phyloP scores from a whole-genome alignment of 2,113 vertebrate species.

The Chaetops frenatus region DNA sequence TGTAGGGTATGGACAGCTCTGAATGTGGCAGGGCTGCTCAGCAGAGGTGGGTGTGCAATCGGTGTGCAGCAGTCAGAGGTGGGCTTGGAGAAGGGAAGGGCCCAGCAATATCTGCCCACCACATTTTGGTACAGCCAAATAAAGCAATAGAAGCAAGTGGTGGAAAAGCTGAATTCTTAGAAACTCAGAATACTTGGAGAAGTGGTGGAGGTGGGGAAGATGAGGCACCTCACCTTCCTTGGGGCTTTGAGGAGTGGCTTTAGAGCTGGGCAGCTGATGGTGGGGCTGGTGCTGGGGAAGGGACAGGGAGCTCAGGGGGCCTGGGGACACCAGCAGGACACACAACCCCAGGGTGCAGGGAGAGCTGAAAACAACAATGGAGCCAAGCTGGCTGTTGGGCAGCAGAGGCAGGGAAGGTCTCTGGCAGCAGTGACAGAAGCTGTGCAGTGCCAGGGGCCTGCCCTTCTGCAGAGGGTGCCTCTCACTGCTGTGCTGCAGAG shows the following conservation, averaged over 20 bases:
- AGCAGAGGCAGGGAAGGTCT: neutral
- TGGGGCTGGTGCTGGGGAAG: neutral
- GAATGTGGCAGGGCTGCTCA: neutral
- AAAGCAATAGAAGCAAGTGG: neutral
- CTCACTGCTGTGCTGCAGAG: neutral
- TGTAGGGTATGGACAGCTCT: neutral
- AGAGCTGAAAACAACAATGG: neutral
- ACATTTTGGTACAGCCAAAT: neutral
- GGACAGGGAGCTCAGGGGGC: neutral
- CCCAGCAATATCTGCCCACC: neutral
- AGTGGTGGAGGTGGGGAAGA: neutral
- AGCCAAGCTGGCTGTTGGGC: neutral
- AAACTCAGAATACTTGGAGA: neutral
- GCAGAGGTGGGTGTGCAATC: too few species aligned
- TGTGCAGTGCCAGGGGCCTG: rapidly evolving
- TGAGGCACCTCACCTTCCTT: neutral
- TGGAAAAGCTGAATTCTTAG: neutral
- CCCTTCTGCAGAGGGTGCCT: neutral
- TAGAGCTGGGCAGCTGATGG: neutral
- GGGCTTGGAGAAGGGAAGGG: neutral
- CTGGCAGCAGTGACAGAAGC: neutral
- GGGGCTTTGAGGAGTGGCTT: neutral
- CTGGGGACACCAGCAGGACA: neutral
- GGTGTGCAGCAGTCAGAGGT: too few species aligned
- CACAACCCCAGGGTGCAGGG: rapidly evolving